Evolutionary conservation across 2,888 invertebrate species (phyloP).

Genomic region (Shargacucullia verbasci): DNA sequence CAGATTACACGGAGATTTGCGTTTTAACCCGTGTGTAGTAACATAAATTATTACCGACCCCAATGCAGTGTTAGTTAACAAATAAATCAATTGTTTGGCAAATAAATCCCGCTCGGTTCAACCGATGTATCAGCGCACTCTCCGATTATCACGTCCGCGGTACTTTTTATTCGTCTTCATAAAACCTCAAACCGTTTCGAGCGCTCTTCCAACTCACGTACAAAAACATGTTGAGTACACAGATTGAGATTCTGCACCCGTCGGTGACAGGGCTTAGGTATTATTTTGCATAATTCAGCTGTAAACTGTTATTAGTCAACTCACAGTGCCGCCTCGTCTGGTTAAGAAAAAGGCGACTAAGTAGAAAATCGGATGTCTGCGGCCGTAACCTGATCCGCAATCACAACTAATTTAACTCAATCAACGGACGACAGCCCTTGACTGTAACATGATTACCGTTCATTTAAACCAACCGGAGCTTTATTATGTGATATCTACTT

Average conservation of each 20-base stretch:
- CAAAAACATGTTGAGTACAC: constrained; percentile 42
- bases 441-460: constrained; percentile 65
- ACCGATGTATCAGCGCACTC: constrained; percentile 3
- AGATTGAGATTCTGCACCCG: constrained; percentile 44
- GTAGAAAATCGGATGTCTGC: constrained; percentile 65
- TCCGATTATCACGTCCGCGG: background rate
- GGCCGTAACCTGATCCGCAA: constrained; percentile 76
- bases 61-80: constrained; percentile 32
- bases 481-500: constrained; percentile 58
- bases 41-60: constrained; percentile 36
- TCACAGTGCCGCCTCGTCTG: constrained; percentile 63
- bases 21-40: constrained; percentile 11
- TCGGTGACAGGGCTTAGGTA: constrained; percentile 30
- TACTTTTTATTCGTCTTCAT: constrained; percentile 24
- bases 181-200: constrained; percentile 33
- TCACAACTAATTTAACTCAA: constrained; percentile 81
- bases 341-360: constrained; percentile 51
- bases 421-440: constrained; percentile 65
- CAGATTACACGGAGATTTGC: constrained; percentile 48
- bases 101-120: constrained; percentile 12
- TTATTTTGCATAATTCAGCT: constrained; percentile 47
- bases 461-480: constrained; percentile 60
- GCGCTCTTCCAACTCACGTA: constrained; percentile 47
- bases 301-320: constrained; percentile 47
- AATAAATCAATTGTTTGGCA: constrained; percentile 41